Conservation (phyloP, 1,140 invertebrate species). For the Penaeus chinensis region DNA sequence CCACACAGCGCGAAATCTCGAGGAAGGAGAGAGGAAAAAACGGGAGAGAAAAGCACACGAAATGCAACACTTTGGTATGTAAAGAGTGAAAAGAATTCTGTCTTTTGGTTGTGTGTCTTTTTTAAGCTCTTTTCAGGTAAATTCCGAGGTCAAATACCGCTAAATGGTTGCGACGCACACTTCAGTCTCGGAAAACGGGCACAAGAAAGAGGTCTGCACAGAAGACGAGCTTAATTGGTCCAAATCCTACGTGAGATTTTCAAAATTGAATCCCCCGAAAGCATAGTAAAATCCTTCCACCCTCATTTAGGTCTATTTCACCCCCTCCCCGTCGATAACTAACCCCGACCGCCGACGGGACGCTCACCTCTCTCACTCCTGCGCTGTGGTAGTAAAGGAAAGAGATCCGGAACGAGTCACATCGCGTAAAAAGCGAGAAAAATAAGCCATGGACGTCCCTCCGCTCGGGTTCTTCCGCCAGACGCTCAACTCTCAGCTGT, state of each 20-base stretch:
- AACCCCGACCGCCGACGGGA: too few relatives aligned
- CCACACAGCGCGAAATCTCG: neutral
- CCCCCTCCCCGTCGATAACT: too few relatives aligned
- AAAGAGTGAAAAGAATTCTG: neutral
- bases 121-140: neutral
- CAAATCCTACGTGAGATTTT: too few relatives aligned
- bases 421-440: neutral
- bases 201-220: too few relatives aligned
- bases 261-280: too few relatives aligned
- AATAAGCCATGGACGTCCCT: too few relatives aligned
- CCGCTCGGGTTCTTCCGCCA: slow-evolving; percentile 19
- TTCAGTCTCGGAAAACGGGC: neutral
- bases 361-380: neutral
- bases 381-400: neutral
- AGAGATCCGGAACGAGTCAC: neutral
- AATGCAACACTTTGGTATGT: neutral
- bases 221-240: too few relatives aligned
- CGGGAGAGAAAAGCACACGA: neutral
- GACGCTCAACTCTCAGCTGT: slow-evolving; percentile 25
- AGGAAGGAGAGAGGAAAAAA: neutral
- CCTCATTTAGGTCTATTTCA: too few relatives aligned
- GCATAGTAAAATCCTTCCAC: too few relatives aligned
- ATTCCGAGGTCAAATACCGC: neutral
- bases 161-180: neutral
- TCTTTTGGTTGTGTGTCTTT: neutral